Evolutionary conservation across 2,888 invertebrate species (phyloP).

Genomic region (Caenorhabditis sp.): DNA sequence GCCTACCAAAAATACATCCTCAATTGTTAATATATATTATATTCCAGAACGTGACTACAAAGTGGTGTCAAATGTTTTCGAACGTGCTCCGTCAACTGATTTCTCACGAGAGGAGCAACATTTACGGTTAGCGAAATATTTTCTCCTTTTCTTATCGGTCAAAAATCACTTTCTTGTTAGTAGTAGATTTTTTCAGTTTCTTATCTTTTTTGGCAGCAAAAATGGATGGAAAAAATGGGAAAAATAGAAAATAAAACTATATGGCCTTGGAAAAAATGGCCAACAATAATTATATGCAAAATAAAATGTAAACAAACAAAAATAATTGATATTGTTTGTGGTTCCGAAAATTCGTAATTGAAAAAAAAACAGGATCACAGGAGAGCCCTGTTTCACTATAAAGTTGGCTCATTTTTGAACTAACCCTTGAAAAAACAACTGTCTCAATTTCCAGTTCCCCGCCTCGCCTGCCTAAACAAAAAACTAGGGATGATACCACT

Average conservation of each 20-base stretch:
- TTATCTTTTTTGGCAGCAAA: background rate
- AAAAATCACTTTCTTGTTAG: background rate
- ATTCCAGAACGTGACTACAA: constrained; percentile 33
- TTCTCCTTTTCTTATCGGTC: background rate
- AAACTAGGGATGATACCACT: constrained; percentile 4
- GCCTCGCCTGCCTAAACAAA: background rate
- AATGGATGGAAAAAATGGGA: background rate
- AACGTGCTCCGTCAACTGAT: constrained; percentile 34
- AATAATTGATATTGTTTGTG: background rate
- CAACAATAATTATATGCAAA: no score
- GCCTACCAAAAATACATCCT: no score
- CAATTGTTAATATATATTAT: background rate
- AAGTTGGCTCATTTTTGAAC: no score
- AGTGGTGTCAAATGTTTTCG: constrained; percentile 34
- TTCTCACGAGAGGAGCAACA: constrained; percentile 31
- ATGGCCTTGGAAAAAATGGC: no score
- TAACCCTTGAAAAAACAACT: no score
- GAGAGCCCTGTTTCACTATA: no score
- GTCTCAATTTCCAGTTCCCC: background rate
- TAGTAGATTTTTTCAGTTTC: background rate
- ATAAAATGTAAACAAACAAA: no score
- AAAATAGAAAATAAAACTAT: background rate
- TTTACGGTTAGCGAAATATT: no score
- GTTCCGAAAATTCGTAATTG: no score
- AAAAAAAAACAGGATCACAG: no score